phyloP scores from a whole-genome alignment of 2,888 invertebrate genomes.

The Caenorhabditis drosophilae region DNA sequence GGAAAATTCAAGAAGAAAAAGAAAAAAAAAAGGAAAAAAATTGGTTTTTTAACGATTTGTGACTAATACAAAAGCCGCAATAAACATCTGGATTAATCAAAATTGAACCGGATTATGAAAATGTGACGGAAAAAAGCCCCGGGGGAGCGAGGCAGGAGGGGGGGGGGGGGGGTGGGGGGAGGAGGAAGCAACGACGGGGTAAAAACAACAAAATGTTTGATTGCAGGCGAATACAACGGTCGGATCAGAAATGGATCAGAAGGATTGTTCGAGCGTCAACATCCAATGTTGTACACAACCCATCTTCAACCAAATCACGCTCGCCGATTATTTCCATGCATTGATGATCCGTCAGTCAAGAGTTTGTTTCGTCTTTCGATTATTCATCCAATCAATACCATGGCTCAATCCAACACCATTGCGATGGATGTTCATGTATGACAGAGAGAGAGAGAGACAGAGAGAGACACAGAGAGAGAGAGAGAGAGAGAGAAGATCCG shows the following conservation, averaged over 20 bases:
- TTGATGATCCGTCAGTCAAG: constrained; percentile 49
- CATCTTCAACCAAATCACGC: constrained; percentile 53
- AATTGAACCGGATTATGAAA: too few species aligned
- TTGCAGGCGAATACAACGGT: constrained; percentile 41
- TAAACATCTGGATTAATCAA: too few species aligned
- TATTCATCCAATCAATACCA: constrained; percentile 46
- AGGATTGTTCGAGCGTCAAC: constrained; percentile 26
- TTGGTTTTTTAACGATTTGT: too few species aligned
- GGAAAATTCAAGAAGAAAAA: too few species aligned
- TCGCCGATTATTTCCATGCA: constrained; percentile 46
- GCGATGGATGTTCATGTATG: constrained; percentile 47
- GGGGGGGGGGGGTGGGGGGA: too few species aligned
- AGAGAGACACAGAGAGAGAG: not conserved
- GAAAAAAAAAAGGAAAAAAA: not conserved
- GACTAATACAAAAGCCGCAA: too few species aligned
- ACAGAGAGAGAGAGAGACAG: not conserved
- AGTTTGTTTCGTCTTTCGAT: constrained; percentile 45
- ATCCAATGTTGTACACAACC: constrained; percentile 34
- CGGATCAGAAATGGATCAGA: constrained; percentile 36
- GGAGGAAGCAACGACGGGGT: too few species aligned
- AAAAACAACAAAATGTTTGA: too few species aligned
- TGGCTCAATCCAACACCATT: constrained; percentile 50
- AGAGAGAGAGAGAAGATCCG: not conserved
- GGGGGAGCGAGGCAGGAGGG: too few species aligned
- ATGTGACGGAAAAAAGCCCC: too few species aligned